Percentiles rank a stretch among this genome's conserved stretches.
phyloP scores from a whole-genome alignment of 1,140 invertebrate species.

The Trichonephila inaurata region DNA sequence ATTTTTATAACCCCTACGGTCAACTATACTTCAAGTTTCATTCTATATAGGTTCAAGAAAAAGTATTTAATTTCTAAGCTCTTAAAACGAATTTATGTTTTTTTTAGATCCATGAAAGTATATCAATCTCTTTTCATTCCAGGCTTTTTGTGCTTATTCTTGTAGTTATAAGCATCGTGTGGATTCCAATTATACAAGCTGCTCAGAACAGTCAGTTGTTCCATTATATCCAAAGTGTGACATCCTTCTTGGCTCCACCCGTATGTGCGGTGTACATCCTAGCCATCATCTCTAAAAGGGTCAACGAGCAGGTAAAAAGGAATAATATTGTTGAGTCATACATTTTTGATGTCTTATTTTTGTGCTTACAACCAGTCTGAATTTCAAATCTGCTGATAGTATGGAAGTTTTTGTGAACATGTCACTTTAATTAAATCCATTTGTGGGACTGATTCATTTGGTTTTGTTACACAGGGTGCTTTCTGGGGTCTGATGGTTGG shows the following conservation, averaged over 20 bases:
- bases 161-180: conserved; percentile 82
- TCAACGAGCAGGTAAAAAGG: conserved; percentile 82
- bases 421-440: too few relatives aligned
- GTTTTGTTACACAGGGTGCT: conserved; percentile 79
- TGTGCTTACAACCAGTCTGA: too few relatives aligned
- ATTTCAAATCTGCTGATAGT: too few relatives aligned
- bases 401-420: too few relatives aligned
- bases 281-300: conserved; percentile 81
- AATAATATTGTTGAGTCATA: too few relatives aligned
- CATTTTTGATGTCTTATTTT: too few relatives aligned
- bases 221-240: conserved; percentile 83
- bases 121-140: not conserved
- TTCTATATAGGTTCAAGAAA: not conserved
- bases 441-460: not conserved
- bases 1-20: too few relatives aligned
- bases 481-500: conserved; percentile 81
- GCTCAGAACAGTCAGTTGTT: conserved; percentile 83
- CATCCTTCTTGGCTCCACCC: conserved; percentile 83
- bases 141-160: conserved; percentile 82
- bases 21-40: not conserved
- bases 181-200: conserved; percentile 83
- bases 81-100: too few relatives aligned
- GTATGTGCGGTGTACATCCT: conserved; percentile 82
- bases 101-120: too few relatives aligned
- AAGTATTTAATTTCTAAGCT: too few relatives aligned